Conservation (phyloP, 1,140 invertebrate species). For the Euura saliciscinereae region DNA sequence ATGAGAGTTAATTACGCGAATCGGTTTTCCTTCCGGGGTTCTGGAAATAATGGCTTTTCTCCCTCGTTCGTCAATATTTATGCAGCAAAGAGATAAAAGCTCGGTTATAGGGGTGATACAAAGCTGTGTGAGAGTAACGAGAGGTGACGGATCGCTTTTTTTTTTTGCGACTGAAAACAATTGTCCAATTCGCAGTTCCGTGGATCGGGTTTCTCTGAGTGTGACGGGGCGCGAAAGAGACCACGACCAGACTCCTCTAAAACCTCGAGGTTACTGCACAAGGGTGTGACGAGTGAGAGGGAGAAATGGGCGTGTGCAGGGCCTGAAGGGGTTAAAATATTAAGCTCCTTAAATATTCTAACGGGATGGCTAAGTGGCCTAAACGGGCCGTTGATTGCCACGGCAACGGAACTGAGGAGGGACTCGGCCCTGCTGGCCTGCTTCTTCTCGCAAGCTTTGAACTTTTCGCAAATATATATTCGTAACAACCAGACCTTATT, state of each 20-base stretch:
- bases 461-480: neutral
- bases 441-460: neutral
- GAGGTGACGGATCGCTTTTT: too few species aligned
- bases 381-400: neutral
- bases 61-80: neutral
- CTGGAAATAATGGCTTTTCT: neutral
- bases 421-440: neutral
- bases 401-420: neutral
- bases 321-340: slow-evolving; percentile 10
- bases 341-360: slow-evolving; percentile 10
- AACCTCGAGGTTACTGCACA: neutral
- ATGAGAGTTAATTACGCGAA: neutral
- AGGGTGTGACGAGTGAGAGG: neutral
- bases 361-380: slow-evolving; percentile 8
- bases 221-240: neutral
- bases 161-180: too few species aligned
- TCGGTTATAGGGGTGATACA: neutral
- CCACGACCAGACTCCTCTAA: too few species aligned
- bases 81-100: neutral
- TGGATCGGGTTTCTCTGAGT: too few species aligned
- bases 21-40: neutral
- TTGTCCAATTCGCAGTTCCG: too few species aligned
- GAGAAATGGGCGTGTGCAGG: neutral
- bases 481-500: neutral
- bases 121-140: too few species aligned